Conservation (phyloP, 2,888 invertebrate species). For the Plebejus argus region DNA sequence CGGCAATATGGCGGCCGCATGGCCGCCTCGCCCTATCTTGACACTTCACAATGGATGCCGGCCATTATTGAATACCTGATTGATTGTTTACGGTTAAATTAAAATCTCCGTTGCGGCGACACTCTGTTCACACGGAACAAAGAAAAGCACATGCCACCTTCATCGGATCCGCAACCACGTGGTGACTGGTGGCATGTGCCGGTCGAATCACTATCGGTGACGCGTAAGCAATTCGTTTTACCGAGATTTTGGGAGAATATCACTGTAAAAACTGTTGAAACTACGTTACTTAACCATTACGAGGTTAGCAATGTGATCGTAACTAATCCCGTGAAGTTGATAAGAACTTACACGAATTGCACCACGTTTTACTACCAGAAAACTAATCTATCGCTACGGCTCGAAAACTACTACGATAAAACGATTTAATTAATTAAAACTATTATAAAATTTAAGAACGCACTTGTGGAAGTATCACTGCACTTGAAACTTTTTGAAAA, state of each 20-base stretch:
- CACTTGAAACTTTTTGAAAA: constrained; percentile 61
- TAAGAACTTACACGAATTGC: constrained; percentile 37
- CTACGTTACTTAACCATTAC: constrained; percentile 5
- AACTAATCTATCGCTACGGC: constrained; percentile 30
- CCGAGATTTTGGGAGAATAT: constrained; percentile 31
- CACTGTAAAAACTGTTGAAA: neutral
- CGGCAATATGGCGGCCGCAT: constrained; percentile 81
- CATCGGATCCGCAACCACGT: constrained; percentile 66
- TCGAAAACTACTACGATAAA: neutral
- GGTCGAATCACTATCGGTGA: constrained; percentile 65
- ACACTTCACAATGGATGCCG: constrained; percentile 76
- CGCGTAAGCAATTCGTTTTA: constrained; percentile 70
- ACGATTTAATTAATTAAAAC: constrained; percentile 19
- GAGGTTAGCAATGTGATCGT: neutral
- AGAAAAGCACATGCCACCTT: constrained; percentile 15
- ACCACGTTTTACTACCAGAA: constrained; percentile 37
- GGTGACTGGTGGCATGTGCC: constrained; percentile 69
- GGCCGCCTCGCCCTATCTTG: constrained; percentile 81
- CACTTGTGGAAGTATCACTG: constrained; percentile 64
- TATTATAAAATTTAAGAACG: constrained; percentile 32
- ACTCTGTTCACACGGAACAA: neutral
- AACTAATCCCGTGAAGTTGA: neutral
- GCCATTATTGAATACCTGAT: constrained; percentile 57
- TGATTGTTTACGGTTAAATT: constrained; percentile 15
- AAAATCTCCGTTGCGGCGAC: neutral